A percentile compares a stretch with the other conserved stretches of the same genome.
phyloP scores from a whole-genome alignment of 2,797 vertebrate genomes.

The Phrynocephalus vlangalii region DNA sequence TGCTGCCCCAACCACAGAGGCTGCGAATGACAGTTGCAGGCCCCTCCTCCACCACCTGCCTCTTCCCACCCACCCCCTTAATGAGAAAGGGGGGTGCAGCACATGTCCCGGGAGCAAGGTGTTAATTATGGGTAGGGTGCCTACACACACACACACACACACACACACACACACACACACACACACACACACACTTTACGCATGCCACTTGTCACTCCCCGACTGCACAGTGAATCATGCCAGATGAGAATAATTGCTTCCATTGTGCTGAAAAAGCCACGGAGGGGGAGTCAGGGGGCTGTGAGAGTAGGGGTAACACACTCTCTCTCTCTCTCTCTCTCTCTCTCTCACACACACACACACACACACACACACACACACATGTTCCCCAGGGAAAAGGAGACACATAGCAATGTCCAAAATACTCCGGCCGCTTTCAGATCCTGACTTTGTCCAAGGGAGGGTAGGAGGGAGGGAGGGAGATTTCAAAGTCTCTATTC shows the following conservation, averaged over 20 bases:
- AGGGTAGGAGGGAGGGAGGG: too few relatives aligned
- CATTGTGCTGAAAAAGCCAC: background rate
- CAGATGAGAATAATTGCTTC: background rate
- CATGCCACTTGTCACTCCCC: background rate
- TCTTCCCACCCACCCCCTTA: background rate
- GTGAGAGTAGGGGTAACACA: background rate
- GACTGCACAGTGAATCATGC: background rate
- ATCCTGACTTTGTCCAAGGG: too few relatives aligned
- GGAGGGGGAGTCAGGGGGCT: background rate
- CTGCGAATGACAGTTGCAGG: background rate
- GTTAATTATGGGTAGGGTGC: background rate
- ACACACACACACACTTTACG: too few relatives aligned
- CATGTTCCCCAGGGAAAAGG: too few relatives aligned
- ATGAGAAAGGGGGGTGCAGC: background rate
- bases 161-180: too few relatives aligned
- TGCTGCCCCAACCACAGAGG: too few relatives aligned
- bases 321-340: too few relatives aligned
- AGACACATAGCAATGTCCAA: background rate
- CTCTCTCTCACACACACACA: background rate
- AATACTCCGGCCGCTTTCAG: background rate
- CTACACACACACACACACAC: too few relatives aligned
- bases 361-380: too few relatives aligned
- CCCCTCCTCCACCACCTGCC: too few relatives aligned
- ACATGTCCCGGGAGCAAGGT: background rate
- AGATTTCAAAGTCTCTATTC: too few relatives aligned